These are phyloP conservation scores for Neosilurus hyrtlii DNA, from an alignment of 2,797 vertebrate species.

Conservation along the genomic window DNA sequence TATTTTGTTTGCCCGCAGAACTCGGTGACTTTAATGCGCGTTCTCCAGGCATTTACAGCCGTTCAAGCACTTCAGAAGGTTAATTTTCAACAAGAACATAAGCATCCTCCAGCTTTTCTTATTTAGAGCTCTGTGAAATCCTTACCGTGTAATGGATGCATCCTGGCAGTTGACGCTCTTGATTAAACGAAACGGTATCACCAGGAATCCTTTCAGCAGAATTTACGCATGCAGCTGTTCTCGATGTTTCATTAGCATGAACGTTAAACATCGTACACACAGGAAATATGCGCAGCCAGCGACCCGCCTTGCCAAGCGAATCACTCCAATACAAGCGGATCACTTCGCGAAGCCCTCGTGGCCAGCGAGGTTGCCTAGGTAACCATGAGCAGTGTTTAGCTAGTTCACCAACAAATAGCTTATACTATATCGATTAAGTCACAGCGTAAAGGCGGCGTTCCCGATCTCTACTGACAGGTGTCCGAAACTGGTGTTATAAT, in stretches of 20 bases:
- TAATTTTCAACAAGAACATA: constrained; percentile 42
- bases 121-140: constrained; percentile 8
- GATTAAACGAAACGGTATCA: constrained; percentile 14
- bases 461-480: too few relatives aligned
- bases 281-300: too few relatives aligned
- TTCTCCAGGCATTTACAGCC: constrained; percentile 34
- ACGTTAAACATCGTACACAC: not conserved
- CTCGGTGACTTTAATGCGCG: constrained; percentile 24
- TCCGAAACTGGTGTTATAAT: too few relatives aligned
- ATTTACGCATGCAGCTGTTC: not conserved
- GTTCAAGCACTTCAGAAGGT: constrained; percentile 38
- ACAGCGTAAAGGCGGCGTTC: too few relatives aligned
- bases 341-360: too few relatives aligned
- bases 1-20: constrained; percentile 1
- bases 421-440: too few relatives aligned
- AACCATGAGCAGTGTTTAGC: too few relatives aligned
- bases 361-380: too few relatives aligned
- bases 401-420: too few relatives aligned
- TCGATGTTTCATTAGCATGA: not conserved
- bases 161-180: constrained; percentile 21
- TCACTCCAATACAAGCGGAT: too few relatives aligned
- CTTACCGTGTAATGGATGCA: constrained; percentile 33
- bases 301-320: too few relatives aligned
- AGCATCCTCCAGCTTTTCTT: constrained; percentile 2
- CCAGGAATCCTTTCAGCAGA: not conserved